Evolutionary conservation across 2,797 vertebrate species (phyloP), one percentile per base, ranked within the genome.

Genomic region (Ibycter americanus): DNA sequence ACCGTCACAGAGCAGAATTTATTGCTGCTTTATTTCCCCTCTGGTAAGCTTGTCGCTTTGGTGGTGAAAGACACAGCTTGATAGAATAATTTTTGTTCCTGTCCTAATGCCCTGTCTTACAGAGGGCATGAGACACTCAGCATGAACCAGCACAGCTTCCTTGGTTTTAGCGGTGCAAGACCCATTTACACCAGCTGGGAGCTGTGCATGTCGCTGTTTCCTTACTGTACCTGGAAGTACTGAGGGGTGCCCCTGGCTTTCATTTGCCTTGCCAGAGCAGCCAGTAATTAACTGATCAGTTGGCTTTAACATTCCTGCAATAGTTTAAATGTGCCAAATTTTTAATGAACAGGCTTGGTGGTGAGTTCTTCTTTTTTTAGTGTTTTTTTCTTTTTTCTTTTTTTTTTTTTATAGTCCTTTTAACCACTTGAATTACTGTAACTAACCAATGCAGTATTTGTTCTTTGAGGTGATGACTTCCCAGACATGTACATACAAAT

Each of bases 241-340:
- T 0, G 1, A 82, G 65, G 36, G 19, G 32, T 13, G 49, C 46
- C 66, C 58, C 78, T 85, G 87, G n/a, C 82, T 78, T 90, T 78
- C 63, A 55, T 77, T 89, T 83, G 55, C 61, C 47, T 83, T 0
- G 0, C 29, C 66, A 68, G 58, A 80, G 54, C 81, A 89, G 88
- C 42, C 40, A 29, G 34, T 84, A 90, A 93, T 83, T 92, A 92
- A 92, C 93, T 8, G n/a, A 94, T 93, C 81, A 38, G 62, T 77
- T 92, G 31, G 87, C 73, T 80, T 95, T 82, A 73, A 70, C 87
- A 67, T 90, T 93, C 62, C 68, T 91, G 80, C 40, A 88, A 66
- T 91, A 86, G 73, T 67, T 90, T 38, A 58, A 59, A 94, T n/a
- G 61, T 86, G 90, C 54, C 77, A 83, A 18, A 80, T 51, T 80